phyloP scores from a whole-genome alignment of 2,888 invertebrate genomes.

The Drosophila prostipennis region DNA sequence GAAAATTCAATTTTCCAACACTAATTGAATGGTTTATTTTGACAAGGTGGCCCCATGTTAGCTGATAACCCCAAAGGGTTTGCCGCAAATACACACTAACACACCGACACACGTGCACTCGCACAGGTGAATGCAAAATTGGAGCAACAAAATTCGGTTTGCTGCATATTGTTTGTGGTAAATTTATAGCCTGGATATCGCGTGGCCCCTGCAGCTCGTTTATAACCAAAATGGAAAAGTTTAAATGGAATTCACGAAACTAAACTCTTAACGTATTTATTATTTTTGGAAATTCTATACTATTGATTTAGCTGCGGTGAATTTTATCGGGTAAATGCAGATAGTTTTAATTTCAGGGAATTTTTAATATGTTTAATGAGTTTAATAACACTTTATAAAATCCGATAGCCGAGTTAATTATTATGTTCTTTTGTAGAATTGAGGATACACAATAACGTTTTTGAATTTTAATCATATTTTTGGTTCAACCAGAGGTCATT shows the following conservation, averaged over 20 bases:
- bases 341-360: too few species aligned
- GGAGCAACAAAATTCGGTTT: conserved; percentile 42
- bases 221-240: not conserved
- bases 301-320: too few species aligned
- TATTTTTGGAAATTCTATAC: not conserved
- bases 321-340: too few species aligned
- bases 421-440: too few species aligned
- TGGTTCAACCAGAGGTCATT: not conserved
- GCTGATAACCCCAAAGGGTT: conserved; percentile 56
- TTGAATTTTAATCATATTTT: not conserved
- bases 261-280: not conserved
- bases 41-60: conserved; percentile 67
- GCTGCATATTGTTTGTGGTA: conserved; percentile 42
- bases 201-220: conserved; percentile 21
- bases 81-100: conserved; percentile 30
- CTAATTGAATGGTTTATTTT: conserved; percentile 77
- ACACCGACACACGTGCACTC: conserved; percentile 14
- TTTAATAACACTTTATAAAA: not conserved
- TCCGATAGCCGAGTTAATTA: not conserved
- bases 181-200: conserved; percentile 48
- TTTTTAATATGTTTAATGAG: not conserved
- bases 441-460: too few species aligned
- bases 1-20: conserved; percentile 72
- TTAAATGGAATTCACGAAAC: not conserved
- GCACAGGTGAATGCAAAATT: conserved; percentile 35